Percentiles rank a stretch among this genome's conserved stretches.
phyloP scores from a whole-genome alignment of 2,888 invertebrate genomes.

The Calliopum simillimum region DNA sequence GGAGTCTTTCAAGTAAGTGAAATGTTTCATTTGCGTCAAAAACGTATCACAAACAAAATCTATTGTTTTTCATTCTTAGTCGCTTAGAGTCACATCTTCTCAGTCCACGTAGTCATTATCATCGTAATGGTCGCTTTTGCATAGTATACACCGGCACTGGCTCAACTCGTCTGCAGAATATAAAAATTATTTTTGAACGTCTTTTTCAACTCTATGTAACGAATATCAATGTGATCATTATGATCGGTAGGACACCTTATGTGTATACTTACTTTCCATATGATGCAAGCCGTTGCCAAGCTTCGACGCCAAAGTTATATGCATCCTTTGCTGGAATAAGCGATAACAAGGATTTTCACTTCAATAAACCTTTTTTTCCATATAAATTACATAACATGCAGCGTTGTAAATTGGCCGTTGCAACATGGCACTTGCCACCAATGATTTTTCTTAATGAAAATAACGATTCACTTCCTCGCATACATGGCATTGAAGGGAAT shows the following conservation, averaged over 20 bases:
- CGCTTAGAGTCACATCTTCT: slow-evolving; percentile 52
- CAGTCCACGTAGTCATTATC: slow-evolving; percentile 45
- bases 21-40: too few relatives aligned
- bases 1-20: slow-evolving; percentile 49
- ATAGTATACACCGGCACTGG: slow-evolving; percentile 58
- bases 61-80: slow-evolving; percentile 29
- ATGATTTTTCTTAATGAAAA: slow-evolving; percentile 51
- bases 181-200: slow-evolving; percentile 56
- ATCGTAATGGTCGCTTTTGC: slow-evolving; percentile 56
- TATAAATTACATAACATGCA: slow-evolving; percentile 56
- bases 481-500: slow-evolving; percentile 60
- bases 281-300: slow-evolving; percentile 52
- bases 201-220: slow-evolving; percentile 57
- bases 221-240: slow-evolving; percentile 58
- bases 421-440: slow-evolving; percentile 56
- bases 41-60: too few relatives aligned
- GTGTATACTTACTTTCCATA: slow-evolving; percentile 62
- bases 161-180: slow-evolving; percentile 44
- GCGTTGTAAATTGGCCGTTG: slow-evolving; percentile 55
- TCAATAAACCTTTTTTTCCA: slow-evolving; percentile 51
- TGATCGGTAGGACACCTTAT: slow-evolving; percentile 46
- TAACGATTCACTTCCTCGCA: neutral
- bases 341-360: slow-evolving; percentile 24
- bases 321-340: slow-evolving; percentile 49
- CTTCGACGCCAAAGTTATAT: slow-evolving; percentile 51